Base-by-base conservation (phyloP, 2,113 vertebrate genomes). In the Lophotis ruficrista region DNA sequence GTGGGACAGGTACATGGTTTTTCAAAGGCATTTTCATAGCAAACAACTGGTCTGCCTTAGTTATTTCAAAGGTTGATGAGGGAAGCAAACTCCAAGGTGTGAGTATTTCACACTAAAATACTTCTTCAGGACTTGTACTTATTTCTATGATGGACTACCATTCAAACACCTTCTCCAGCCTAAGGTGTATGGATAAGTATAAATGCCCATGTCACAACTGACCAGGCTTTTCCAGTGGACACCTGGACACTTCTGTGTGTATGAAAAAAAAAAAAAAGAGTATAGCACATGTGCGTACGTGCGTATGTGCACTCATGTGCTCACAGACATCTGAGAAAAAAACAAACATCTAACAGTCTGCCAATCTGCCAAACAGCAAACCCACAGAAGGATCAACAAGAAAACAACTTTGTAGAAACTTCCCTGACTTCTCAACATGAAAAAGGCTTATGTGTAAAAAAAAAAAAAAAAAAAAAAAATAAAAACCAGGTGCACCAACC, bases 271-370 rank as follows among this genome's bases (percentile, higher is more conserved):
- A 61, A 18, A 73, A 66, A 73, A 16, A 66, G 24, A 60, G 12
- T 5, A 31, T 23, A 45, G 21, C 10, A 45, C 7, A 12, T 23
- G 13, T 48, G 13, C 33, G 10, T 45, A 33, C 33, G 31, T 65
- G 27, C 10, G 25, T 41, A 13, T 4, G 10, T 54, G 43, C 22
- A 28, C 12, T 48, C 19, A 25, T 12, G 13, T 4, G 12, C 37
- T 54, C 18, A 16, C 9, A 45, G 33, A 38, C 2, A 57, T 43
- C 22, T 6, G 1, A 78, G 60, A 48, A 57, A 76, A 76, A 69
- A 83, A 66, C 4, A 15, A 1, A 2, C 4, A 30, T 41, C 24
- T 14, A 61, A 8, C 6, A 25, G 3, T 31, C 14, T 41, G 3
- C 10, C 20, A 16, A 43, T 25, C n/a, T 75, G 14, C 15, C 35